A percentile compares a stretch with the other conserved stretches of the same genome.
Evolutionary conservation across 2,113 vertebrate species (phyloP).

Genomic region (Monopterus albus): DNA sequence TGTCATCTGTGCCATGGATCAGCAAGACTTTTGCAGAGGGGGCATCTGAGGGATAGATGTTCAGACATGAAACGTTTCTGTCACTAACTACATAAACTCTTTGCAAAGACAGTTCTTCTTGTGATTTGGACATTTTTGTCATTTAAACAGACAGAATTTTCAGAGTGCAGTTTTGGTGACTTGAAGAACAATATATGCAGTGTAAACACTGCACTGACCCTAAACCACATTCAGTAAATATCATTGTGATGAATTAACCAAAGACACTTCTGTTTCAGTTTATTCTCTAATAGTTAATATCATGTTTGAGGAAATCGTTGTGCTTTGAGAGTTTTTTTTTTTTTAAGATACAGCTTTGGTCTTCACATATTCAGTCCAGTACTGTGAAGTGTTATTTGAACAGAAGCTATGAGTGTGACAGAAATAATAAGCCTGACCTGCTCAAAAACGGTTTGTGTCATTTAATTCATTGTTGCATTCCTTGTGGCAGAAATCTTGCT

Average conservation of each 20-base stretch:
- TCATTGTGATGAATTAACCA: constrained; percentile 53
- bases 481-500: constrained; percentile 26
- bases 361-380: constrained; percentile 42
- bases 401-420: constrained; percentile 25
- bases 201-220: constrained; percentile 7
- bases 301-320: not conserved
- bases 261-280: constrained; percentile 51
- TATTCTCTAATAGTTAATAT: constrained; percentile 3
- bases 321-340: not conserved
- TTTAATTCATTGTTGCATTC: constrained; percentile 13
- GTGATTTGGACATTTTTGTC: constrained; percentile 36
- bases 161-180: constrained; percentile 3
- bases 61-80: constrained; percentile 10
- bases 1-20: constrained; percentile 44
- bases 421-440: constrained; percentile 32
- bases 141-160: not conserved
- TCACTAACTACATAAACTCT: constrained; percentile 23
- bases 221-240: constrained; percentile 16
- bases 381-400: constrained; percentile 37
- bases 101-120: constrained; percentile 3
- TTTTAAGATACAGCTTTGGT: not conserved
- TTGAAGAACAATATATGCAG: constrained; percentile 22
- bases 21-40: constrained; percentile 39
- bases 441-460: constrained; percentile 34
- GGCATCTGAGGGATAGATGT: constrained; percentile 14